phyloP scores from a whole-genome alignment of 2,888 invertebrate genomes.

The Leptinotarsa tumamoca region DNA sequence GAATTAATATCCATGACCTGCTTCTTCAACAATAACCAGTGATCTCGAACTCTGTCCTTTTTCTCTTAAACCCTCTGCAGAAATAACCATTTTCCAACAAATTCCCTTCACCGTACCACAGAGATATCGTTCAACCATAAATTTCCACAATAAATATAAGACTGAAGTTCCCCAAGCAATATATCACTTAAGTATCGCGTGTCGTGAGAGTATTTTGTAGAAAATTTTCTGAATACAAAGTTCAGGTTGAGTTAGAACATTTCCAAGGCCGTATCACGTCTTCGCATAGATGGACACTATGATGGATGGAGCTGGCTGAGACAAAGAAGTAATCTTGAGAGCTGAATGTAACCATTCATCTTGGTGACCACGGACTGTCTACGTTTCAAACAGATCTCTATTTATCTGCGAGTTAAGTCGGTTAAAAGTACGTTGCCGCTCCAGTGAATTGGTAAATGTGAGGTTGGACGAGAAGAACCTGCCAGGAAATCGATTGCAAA shows the following conservation, averaged over 20 bases:
- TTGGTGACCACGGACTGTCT: slow-evolving; percentile 55
- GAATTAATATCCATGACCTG: background rate
- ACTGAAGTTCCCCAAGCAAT: slow-evolving; percentile 44
- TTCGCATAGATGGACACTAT: slow-evolving; percentile 56
- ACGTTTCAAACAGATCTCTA: slow-evolving; percentile 41
- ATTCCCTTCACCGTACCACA: slow-evolving; percentile 19
- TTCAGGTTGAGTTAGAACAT: slow-evolving; percentile 36
- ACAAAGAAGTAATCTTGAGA: slow-evolving; percentile 57
- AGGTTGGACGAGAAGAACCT: slow-evolving; percentile 12
- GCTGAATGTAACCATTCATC: slow-evolving; percentile 59
- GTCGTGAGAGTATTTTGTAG: slow-evolving; percentile 41
- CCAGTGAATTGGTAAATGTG: slow-evolving; percentile 7
- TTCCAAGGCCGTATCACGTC: slow-evolving; percentile 36
- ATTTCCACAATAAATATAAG: slow-evolving; percentile 49
- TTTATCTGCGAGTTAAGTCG: slow-evolving; percentile 36
- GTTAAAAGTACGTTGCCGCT: slow-evolving; percentile 17
- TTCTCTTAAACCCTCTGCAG: background rate
- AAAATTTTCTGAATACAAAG: slow-evolving; percentile 40
- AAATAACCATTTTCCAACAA: background rate
- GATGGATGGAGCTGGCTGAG: slow-evolving; percentile 55
- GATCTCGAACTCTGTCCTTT: background rate
- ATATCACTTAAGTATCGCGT: slow-evolving; percentile 48
- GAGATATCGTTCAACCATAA: slow-evolving; percentile 41
- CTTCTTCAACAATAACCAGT: background rate
- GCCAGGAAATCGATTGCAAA: slow-evolving; percentile 8